Percentiles rank a stretch among this genome's conserved stretches.
phyloP scores from a whole-genome alignment of 2,888 invertebrate species.

The Hydroisotoma schaefferi region DNA sequence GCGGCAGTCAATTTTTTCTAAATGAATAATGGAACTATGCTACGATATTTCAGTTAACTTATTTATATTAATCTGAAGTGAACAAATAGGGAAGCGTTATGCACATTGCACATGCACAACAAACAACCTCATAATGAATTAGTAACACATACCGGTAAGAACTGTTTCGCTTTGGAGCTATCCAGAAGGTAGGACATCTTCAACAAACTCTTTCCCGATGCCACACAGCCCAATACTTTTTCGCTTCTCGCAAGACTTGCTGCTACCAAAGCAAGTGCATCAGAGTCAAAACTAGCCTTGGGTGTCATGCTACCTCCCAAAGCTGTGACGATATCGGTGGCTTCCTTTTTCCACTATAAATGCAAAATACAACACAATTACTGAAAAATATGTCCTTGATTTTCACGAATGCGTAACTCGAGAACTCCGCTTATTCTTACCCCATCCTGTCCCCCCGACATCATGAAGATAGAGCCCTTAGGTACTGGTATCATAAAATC shows the following conservation, averaged over 20 bases:
- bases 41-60: too few species aligned
- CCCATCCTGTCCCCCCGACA: neutral
- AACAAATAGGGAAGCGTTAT: constrained; percentile 6
- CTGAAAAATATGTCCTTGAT: too few species aligned
- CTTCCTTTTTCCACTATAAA: neutral
- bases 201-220: constrained; percentile 69
- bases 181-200: constrained; percentile 71
- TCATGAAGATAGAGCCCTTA: neutral
- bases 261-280: constrained; percentile 73
- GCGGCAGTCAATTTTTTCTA: too few species aligned
- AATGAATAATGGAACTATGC: too few species aligned
- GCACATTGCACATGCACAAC: constrained; percentile 7
- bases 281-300: constrained; percentile 59
- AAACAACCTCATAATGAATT: neutral
- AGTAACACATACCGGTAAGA: constrained; percentile 61
- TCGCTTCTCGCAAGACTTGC: constrained; percentile 71
- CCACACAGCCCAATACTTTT: constrained; percentile 79
- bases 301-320: constrained; percentile 66
- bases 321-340: constrained; percentile 55
- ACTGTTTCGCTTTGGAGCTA: constrained; percentile 60
- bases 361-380: too few species aligned
- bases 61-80: too few species aligned
- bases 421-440: too few species aligned
- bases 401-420: too few species aligned
- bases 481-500: neutral